Conservation (phyloP, 2,888 invertebrate genomes). For the Eupsilia transversa region DNA sequence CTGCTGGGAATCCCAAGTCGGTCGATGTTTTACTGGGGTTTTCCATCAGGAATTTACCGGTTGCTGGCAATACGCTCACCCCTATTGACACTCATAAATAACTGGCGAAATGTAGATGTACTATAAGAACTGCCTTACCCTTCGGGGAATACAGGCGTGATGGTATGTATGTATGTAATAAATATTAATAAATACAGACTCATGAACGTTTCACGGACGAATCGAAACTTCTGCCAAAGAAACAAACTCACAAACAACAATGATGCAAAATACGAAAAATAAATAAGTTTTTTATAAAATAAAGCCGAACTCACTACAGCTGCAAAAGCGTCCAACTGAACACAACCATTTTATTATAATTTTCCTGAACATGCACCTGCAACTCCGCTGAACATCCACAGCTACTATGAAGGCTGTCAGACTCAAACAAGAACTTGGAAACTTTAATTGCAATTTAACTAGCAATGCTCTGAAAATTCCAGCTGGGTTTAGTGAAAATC, state of each 20-base stretch:
- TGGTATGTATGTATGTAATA: too few species aligned
- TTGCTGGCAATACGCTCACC: too few species aligned
- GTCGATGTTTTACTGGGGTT: too few species aligned
- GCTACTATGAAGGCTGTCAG: slow-evolving; percentile 28
- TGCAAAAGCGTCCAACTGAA: not conserved
- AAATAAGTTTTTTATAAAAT: not conserved
- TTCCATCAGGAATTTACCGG: too few species aligned
- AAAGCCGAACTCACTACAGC: not conserved
- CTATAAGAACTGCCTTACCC: too few species aligned
- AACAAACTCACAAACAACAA: not conserved
- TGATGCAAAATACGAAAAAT: not conserved
- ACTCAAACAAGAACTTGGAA: slow-evolving; percentile 43
- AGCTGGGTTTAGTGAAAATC: slow-evolving; percentile 56
- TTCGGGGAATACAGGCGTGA: too few species aligned
- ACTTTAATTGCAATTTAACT: slow-evolving; percentile 58
- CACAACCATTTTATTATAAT: not conserved
- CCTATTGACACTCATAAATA: too few species aligned
- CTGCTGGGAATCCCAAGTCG: too few species aligned
- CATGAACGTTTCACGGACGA: not conserved
- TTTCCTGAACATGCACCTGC: slow-evolving; percentile 23
- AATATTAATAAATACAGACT: not conserved
- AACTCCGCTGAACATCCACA: slow-evolving; percentile 21
- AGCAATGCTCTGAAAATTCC: slow-evolving; percentile 46
- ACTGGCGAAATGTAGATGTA: too few species aligned
- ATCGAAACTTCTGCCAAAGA: not conserved